Conservation (phyloP, 2,113 vertebrate genomes). For the Otis tarda region DNA sequence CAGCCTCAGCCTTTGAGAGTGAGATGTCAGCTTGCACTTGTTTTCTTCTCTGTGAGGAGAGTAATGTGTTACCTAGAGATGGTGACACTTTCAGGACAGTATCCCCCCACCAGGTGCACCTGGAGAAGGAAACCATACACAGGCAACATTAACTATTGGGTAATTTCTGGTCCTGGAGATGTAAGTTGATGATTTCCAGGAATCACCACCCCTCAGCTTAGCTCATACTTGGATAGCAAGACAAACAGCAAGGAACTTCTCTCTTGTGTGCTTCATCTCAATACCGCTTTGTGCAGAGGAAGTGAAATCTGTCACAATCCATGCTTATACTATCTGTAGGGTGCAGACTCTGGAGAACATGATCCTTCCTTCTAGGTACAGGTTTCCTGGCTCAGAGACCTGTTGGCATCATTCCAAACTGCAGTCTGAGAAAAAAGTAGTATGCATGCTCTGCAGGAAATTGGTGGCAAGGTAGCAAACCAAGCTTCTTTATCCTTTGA, state of each 20-base stretch:
- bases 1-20: not conserved
- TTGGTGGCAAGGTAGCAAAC: not conserved
- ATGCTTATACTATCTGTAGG: not conserved
- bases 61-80: not conserved
- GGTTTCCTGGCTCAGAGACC: not conserved
- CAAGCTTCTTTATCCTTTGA: not conserved
- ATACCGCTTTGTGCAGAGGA: not conserved
- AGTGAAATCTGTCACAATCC: not conserved
- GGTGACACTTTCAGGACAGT: not conserved
- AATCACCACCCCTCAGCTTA: not conserved
- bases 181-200: not conserved
- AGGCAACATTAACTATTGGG: not conserved
- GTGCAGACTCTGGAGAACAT: not conserved
- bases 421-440: not conserved
- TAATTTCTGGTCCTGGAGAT: not conserved
- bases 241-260: slow-evolving; percentile 1
- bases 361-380: not conserved
- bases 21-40: not conserved
- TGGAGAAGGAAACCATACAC: not conserved
- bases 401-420: not conserved
- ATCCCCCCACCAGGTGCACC: not conserved
- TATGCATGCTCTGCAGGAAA: not conserved
- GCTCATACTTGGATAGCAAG: not conserved
- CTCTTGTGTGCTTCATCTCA: not conserved
- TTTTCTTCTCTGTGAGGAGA: not conserved